These are phyloP conservation scores for Lordiphosa stackelbergi DNA, from an alignment of 1,140 invertebrate genomes.

Conservation along the genomic window DNA sequence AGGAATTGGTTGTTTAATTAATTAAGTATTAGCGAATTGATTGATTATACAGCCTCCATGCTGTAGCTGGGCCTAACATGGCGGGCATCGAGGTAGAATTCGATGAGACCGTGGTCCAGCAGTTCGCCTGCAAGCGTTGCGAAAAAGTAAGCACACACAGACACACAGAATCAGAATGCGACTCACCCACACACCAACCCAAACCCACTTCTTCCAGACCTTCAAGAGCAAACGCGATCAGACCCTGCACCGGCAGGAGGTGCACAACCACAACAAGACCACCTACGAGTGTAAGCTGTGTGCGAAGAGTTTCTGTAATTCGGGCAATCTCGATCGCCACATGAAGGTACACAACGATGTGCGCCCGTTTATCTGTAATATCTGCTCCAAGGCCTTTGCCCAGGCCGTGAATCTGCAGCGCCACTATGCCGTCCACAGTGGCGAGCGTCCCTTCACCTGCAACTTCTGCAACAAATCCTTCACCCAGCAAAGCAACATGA, in stretches of 20 bases:
- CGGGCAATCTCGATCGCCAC: conserved; percentile 70
- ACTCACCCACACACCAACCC: conserved; percentile 2
- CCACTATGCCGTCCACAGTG: conserved; percentile 73
- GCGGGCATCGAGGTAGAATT: conserved; percentile 64
- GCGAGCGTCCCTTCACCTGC: conserved; percentile 72
- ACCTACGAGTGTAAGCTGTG: conserved; percentile 75
- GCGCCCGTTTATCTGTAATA: conserved; percentile 65
- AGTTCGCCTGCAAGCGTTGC: conserved; percentile 69
- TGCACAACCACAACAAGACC: conserved; percentile 71
- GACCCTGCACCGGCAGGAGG: conserved; percentile 68
- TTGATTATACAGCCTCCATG: conserved; percentile 34
- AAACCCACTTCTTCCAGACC: conserved; percentile 37
- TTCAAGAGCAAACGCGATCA: conserved; percentile 74
- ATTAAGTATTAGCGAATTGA: no score
- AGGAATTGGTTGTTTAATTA: no score
- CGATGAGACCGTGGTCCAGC: conserved; percentile 60
- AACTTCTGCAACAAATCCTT: conserved; percentile 75
- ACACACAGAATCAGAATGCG: not conserved
- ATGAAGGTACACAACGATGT: conserved; percentile 77
- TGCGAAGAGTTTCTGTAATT: conserved; percentile 71
- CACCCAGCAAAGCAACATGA: conserved; percentile 76
- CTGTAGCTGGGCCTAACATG: conserved; percentile 52
- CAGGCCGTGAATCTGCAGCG: conserved; percentile 75
- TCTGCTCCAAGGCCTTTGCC: conserved; percentile 74
- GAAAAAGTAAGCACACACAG: conserved; percentile 55